phyloP scores from a whole-genome alignment of 1,140 invertebrate species.

The Chelonus insularis region DNA sequence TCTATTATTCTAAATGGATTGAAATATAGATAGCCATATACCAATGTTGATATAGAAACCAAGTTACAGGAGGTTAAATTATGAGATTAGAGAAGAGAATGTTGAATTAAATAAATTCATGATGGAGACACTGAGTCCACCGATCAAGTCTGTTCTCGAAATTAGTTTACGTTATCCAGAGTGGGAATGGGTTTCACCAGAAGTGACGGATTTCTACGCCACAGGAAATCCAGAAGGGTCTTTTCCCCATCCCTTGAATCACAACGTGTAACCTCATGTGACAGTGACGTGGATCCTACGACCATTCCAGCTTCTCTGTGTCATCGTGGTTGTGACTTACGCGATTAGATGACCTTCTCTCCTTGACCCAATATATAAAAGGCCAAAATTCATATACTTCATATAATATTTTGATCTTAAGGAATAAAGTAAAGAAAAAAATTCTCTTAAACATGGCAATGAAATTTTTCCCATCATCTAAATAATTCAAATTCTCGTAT shows the following conservation, averaged over 20 bases:
- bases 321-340: neutral
- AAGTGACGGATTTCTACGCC: constrained; percentile 7
- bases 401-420: no score
- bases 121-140: no score
- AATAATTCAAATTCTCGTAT: no score
- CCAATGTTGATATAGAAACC: no score
- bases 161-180: constrained; percentile 7
- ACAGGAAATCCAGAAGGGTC: constrained; percentile 7
- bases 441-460: no score
- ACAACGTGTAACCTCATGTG: neutral
- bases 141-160: neutral
- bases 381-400: no score
- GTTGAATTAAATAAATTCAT: neutral
- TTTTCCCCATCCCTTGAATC: neutral
- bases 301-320: neutral
- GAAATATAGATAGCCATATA: no score
- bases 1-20: no score
- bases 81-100: neutral
- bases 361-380: constrained; percentile 1
- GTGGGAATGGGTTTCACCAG: neutral
- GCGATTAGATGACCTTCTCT: neutral
- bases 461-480: no score
- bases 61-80: neutral
- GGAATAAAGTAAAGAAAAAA: no score
- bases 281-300: neutral